Evolutionary conservation across 2,113 vertebrate species (phyloP), one percentile per base, ranked within the genome.

Genomic region (Bubo scandiacus): DNA sequence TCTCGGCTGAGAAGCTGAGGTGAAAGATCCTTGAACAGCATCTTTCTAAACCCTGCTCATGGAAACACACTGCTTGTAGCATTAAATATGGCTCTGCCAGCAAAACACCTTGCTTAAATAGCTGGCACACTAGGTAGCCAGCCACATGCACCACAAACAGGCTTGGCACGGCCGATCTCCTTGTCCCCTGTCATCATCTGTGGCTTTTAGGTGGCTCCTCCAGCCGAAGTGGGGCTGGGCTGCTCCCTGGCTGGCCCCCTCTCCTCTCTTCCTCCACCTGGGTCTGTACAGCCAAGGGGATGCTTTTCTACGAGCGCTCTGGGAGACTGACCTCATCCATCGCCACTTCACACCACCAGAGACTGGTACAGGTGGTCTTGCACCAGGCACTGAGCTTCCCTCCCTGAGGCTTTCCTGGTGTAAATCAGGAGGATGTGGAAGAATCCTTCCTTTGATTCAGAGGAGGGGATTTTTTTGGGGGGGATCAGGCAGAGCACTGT

Each of bases 31-130:
- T 80, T 29, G 36, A 92, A 62, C 49, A 77, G 67, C 83, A 16
- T 52, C 36, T 52, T 77, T 91, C 62, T 45, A 68, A 86, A 51
- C 20, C 38, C 54, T 75, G 71, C 61, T 67, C 6, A 3, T 54
- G 57, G 55, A 85, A 92, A 61, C 34, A 10, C 11, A 4, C 74
- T 82, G 81, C 74, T 62, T 40, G 57, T 62, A 79, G 52, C 43
- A 75, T 59, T 79, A 86, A 95, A 94, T 67, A 75, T 20, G 70
- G 81, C 88, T 63, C 71, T 80, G 88, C 57, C 85, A 90, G 91
- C 79, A 96, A 59, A 96, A 90, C n/a, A 82, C 79, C 88, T 94
- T 71, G 86, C 43, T 93, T 57, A 51, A 78, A 49, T 57, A 87
- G 38, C 43, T 4, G 9, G 47, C 1, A 13, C 0, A 5, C 40